Percentiles rank a stretch among this genome's conserved stretches.
Conservation (phyloP, 2,797 vertebrate species). For the Intellagama lesueurii region DNA sequence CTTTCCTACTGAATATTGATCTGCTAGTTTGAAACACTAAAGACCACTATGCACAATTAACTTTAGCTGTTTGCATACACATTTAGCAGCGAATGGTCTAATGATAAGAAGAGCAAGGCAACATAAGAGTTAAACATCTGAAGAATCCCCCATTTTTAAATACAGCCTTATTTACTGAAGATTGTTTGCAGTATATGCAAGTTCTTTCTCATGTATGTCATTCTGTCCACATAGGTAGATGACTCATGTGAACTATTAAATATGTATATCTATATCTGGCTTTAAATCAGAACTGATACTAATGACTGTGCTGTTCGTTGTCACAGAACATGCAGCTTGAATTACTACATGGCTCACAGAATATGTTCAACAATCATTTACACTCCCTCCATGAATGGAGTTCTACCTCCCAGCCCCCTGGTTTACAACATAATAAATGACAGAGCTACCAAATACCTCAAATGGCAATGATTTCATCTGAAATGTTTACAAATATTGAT, state of each 20-base stretch:
- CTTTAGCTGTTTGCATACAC: slow-evolving; percentile 9
- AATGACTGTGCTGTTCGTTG: neutral
- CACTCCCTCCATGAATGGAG: neutral
- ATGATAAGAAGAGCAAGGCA: slow-evolving; percentile 4
- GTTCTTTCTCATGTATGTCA: neutral
- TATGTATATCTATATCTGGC: neutral
- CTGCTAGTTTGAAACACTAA: slow-evolving; percentile 45
- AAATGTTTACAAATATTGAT: neutral
- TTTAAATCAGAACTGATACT: neutral
- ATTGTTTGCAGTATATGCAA: neutral
- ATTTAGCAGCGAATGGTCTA: neutral
- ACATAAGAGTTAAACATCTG: neutral
- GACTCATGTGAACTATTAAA: neutral
- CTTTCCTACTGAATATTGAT: slow-evolving; percentile 57
- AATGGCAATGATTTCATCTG: neutral
- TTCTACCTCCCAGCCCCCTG: neutral
- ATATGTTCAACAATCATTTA: slow-evolving; percentile 51
- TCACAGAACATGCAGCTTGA: neutral
- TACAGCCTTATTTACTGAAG: neutral
- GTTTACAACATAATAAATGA: neutral
- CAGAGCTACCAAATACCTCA: neutral
- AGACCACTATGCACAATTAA: slow-evolving; percentile 18
- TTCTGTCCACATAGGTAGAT: neutral
- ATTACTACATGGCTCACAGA: slow-evolving; percentile 16
- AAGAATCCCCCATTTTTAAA: neutral